A percentile compares a stretch with the other conserved stretches of the same genome.
Evolutionary conservation across 2,113 vertebrate genomes (phyloP).

Genomic region (Podarcis cretensis): DNA sequence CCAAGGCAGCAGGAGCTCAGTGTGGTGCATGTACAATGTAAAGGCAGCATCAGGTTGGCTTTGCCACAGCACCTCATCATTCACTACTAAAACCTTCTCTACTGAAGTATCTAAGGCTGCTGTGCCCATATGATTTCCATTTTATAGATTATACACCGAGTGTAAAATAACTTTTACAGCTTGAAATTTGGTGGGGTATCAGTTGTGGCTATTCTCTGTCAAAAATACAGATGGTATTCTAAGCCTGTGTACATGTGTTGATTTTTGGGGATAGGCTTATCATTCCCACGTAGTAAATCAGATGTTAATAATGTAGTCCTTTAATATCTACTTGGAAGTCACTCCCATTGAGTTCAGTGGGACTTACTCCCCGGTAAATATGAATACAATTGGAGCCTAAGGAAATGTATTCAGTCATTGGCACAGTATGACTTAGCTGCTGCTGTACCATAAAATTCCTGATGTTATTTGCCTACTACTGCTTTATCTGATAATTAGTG

Average conservation of each 20-base stretch:
- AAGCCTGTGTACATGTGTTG: background rate
- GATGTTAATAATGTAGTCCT: background rate
- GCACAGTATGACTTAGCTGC: background rate
- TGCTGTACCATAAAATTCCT: background rate
- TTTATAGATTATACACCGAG: background rate
- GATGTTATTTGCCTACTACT: background rate
- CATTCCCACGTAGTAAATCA: background rate
- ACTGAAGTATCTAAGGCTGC: background rate
- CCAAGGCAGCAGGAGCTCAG: too few species aligned
- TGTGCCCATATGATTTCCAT: background rate
- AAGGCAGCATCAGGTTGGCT: too few species aligned
- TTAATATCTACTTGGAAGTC: background rate
- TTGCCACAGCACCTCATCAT: too few species aligned
- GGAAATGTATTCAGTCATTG: background rate
- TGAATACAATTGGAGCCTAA: background rate
- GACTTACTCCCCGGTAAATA: background rate
- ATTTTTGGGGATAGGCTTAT: too few species aligned
- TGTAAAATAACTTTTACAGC: background rate
- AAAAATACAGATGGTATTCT: background rate
- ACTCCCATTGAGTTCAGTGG: background rate
- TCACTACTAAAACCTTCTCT: too few species aligned
- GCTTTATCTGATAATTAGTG: background rate
- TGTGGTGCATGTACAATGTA: too few species aligned
- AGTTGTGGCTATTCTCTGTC: background rate
- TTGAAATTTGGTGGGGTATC: background rate